These are phyloP conservation scores for Andrena haemorrhoa DNA, from an alignment of 2,888 invertebrate genomes.

Conservation along the genomic window DNA sequence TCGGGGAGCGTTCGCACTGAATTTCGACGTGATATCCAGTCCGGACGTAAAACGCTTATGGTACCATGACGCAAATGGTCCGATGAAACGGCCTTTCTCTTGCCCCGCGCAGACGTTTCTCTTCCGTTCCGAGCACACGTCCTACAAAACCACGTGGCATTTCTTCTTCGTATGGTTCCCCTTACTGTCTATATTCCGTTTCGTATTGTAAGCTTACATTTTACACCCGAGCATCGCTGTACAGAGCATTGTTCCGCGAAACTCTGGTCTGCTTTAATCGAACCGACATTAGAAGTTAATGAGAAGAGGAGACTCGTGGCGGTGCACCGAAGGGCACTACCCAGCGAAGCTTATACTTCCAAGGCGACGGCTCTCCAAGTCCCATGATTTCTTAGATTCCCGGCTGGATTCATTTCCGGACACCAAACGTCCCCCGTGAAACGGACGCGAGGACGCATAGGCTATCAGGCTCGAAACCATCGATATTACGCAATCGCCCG, in stretches of 20 bases:
- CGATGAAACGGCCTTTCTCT: constrained; percentile 32
- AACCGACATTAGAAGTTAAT: constrained; percentile 45
- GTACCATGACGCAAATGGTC: neutral
- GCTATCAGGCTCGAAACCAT: neutral
- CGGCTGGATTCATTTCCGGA: neutral
- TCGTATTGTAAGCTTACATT: constrained; percentile 60
- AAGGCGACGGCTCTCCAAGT: constrained; percentile 17
- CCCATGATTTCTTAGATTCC: neutral
- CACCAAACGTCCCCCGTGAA: neutral
- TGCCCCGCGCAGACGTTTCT: constrained; percentile 42
- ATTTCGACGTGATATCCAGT: constrained; percentile 3
- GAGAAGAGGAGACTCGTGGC: constrained; percentile 36
- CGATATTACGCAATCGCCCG: neutral
- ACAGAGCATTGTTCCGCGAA: constrained; percentile 69
- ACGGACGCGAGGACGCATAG: neutral
- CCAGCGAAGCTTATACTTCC: constrained; percentile 14
- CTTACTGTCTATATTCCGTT: constrained; percentile 14
- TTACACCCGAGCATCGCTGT: constrained; percentile 66
- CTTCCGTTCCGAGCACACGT: constrained; percentile 25
- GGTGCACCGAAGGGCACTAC: constrained; percentile 40
- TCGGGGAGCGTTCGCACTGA: constrained; percentile 5
- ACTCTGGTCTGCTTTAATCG: constrained; percentile 69
- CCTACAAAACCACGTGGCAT: constrained; percentile 58
- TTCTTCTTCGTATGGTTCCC: constrained; percentile 54
- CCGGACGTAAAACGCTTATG: constrained; percentile 9